These are phyloP conservation scores for Channa argus DNA, from an alignment of 2,113 vertebrate genomes.

Conservation along the genomic window DNA sequence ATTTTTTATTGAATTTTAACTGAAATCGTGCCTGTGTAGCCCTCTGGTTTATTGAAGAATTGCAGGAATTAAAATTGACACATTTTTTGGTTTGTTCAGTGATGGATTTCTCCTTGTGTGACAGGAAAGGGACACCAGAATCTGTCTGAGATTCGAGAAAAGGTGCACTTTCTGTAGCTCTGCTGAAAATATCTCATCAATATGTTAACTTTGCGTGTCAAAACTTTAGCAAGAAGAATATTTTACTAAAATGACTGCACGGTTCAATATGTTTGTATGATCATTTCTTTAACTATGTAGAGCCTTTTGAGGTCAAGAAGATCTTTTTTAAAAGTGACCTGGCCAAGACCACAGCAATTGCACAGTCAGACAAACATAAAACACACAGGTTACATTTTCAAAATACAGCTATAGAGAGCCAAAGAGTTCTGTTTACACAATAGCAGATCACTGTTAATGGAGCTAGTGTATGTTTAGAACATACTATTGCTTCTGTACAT, in stretches of 20 bases:
- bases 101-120: conserved; percentile 29
- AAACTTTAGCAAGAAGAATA: conserved; percentile 21
- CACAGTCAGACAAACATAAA: no score
- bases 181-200: conserved; percentile 24
- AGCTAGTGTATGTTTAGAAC: no score
- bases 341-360: no score
- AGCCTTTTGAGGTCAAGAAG: no score
- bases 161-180: background rate
- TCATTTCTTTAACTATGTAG: no score
- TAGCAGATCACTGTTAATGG: no score
- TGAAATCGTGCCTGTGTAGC: conserved; percentile 9
- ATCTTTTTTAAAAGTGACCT: no score
- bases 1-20: conserved; percentile 27
- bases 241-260: background rate
- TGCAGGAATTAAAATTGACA: conserved; percentile 39
- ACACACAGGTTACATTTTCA: no score
- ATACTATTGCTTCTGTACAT: no score
- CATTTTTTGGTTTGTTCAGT: conserved; percentile 10
- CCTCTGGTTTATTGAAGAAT: conserved; percentile 25
- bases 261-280: background rate
- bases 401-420: no score
- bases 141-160: conserved; percentile 28
- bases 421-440: no score
- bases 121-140: conserved; percentile 16
- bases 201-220: conserved; percentile 5